phyloP scores from a whole-genome alignment of 2,113 vertebrate genomes.

The Coptodon bakossiorum region DNA sequence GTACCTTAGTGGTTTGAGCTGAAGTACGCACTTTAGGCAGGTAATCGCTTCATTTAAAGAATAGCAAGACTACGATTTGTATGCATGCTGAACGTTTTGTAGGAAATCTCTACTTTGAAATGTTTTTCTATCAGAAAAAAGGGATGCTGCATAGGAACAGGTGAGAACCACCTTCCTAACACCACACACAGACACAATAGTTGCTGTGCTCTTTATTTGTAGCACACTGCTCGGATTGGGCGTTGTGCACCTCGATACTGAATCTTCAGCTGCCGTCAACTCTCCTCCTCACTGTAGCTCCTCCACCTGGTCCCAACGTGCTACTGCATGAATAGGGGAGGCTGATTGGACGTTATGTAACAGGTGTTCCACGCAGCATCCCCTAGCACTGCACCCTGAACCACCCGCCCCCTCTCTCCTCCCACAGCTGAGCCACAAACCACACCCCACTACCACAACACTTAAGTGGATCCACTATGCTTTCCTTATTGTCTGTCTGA shows the following conservation, averaged over 20 bases:
- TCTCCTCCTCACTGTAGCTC: background rate
- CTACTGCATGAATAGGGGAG: background rate
- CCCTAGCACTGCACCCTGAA: background rate
- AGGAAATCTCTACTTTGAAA: background rate
- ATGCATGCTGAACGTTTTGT: background rate
- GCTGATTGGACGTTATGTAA: background rate
- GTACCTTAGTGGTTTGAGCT: background rate
- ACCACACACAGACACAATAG: background rate
- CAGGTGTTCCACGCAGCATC: background rate
- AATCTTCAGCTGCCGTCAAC: background rate
- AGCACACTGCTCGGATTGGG: background rate
- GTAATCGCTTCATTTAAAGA: background rate
- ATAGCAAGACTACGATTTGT: background rate
- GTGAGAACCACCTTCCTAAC: background rate
- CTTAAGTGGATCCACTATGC: background rate
- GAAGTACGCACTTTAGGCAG: background rate
- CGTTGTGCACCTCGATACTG: background rate
- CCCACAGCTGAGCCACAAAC: background rate
- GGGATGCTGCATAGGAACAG: background rate
- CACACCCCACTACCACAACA: background rate
- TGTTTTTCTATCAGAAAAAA: background rate
- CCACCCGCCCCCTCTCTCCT: background rate
- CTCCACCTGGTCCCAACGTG: background rate
- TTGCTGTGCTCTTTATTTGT: background rate
- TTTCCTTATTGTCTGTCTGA: background rate